Evolutionary conservation across 2,797 vertebrate species (phyloP).

Genomic region (Momotus momota): DNA sequence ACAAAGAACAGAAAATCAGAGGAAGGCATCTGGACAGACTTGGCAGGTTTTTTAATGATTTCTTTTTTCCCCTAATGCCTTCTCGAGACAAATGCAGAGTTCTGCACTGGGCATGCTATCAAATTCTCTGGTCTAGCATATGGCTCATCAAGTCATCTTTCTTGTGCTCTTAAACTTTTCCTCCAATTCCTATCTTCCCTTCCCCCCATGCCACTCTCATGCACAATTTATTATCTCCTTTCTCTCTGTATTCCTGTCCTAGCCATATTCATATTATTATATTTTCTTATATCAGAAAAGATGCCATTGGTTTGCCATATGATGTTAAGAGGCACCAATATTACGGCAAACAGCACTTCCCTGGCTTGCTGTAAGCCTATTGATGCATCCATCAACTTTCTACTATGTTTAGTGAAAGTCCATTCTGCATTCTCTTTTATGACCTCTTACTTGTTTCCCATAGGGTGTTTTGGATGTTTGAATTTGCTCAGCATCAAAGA

Average conservation of each 20-base stretch:
- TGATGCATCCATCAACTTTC: not conserved
- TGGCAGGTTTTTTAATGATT: not conserved
- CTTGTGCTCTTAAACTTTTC: constrained; percentile 24
- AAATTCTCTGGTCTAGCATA: constrained; percentile 13
- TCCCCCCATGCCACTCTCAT: rapidly evolving
- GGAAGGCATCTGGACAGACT: constrained; percentile 41
- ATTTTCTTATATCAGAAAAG: not conserved
- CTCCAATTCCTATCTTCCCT: not conserved
- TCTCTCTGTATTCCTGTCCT: not conserved
- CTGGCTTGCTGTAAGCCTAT: not conserved
- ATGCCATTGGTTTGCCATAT: not conserved
- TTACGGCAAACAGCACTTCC: not conserved
- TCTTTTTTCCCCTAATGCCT: not conserved
- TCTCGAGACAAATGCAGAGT: constrained; percentile 22
- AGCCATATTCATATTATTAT: not conserved
- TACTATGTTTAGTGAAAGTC: not conserved
- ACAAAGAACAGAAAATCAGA: constrained; percentile 1
- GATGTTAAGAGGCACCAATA: not conserved
- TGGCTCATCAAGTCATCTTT: constrained; percentile 34
- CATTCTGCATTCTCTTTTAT: not conserved
- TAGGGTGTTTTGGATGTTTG: not conserved
- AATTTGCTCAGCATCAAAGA: not conserved
- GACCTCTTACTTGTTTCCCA: not conserved
- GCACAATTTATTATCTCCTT: not conserved
- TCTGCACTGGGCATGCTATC: not conserved